Conservation (phyloP, 2,888 invertebrate genomes). For the Hirtodrosophila histrioides region DNA sequence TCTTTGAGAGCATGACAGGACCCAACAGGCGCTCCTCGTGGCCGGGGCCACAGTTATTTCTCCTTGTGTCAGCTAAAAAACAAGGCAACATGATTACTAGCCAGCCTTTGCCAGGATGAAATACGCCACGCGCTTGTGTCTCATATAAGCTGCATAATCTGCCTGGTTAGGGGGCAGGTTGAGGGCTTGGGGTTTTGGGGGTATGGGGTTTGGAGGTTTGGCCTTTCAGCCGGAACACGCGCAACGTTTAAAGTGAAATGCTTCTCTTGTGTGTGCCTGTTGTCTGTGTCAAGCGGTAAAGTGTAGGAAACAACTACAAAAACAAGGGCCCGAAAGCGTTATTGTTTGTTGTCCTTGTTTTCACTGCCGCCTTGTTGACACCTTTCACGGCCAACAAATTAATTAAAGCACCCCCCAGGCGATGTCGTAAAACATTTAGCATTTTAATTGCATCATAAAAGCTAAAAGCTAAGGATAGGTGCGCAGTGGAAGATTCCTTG, state of each 20-base stretch:
- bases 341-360: slow-evolving; percentile 52
- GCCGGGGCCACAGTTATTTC: slow-evolving; percentile 30
- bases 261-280: slow-evolving; percentile 31
- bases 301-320: slow-evolving; percentile 34
- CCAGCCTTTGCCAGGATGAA: slow-evolving; percentile 35
- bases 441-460: slow-evolving; percentile 75
- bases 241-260: slow-evolving; percentile 44
- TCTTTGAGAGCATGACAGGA: slow-evolving; percentile 43
- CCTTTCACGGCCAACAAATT: slow-evolving; percentile 75
- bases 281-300: slow-evolving; percentile 69
- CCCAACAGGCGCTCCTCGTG: slow-evolving; percentile 9
- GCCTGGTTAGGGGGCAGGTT: slow-evolving; percentile 2
- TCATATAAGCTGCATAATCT: slow-evolving; percentile 51
- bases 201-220: not conserved
- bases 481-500: slow-evolving; percentile 23
- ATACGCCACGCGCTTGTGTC: slow-evolving; percentile 32
- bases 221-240: slow-evolving; percentile 34
- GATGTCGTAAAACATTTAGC: slow-evolving; percentile 72
- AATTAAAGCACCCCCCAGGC: slow-evolving; percentile 66
- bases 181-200: not conserved
- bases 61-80: slow-evolving; percentile 68
- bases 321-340: slow-evolving; percentile 7
- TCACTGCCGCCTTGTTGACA: slow-evolving; percentile 61
- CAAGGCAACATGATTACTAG: slow-evolving; percentile 60
- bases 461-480: slow-evolving; percentile 19